Evolutionary conservation across 2,888 invertebrate species (phyloP).

Genomic region (Patella pellucida): DNA sequence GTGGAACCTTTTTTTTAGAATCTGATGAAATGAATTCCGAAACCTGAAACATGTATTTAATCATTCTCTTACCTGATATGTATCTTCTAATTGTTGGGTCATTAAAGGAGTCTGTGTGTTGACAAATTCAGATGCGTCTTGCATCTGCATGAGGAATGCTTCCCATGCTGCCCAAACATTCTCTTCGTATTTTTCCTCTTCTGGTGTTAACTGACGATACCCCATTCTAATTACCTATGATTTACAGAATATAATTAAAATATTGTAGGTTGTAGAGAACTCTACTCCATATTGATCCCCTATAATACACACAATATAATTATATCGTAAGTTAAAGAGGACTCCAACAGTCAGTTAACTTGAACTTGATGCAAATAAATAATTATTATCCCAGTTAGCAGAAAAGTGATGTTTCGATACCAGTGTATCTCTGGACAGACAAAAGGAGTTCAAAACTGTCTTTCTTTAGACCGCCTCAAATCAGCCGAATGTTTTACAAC

Average conservation of each 20-base stretch:
- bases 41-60: too few relatives aligned
- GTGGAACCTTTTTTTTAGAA: too few relatives aligned
- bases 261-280: slow-evolving; percentile 34
- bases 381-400: too few relatives aligned
- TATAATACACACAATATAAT: slow-evolving; percentile 26
- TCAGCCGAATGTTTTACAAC: too few relatives aligned
- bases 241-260: neutral
- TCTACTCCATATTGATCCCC: slow-evolving; percentile 67
- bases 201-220: slow-evolving; percentile 62
- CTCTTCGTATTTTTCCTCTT: slow-evolving; percentile 67
- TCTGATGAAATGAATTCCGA: too few relatives aligned
- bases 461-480: too few relatives aligned
- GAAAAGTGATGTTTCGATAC: too few relatives aligned
- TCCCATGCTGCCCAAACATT: slow-evolving; percentile 64
- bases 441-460: too few relatives aligned
- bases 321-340: neutral
- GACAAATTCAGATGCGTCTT: slow-evolving; percentile 68
- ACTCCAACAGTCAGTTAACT: too few relatives aligned
- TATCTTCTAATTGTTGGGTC: slow-evolving; percentile 56
- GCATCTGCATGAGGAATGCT: slow-evolving; percentile 65
- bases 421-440: too few relatives aligned
- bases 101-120: slow-evolving; percentile 69
- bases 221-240: slow-evolving; percentile 66
- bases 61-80: slow-evolving; percentile 44
- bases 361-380: too few relatives aligned